Evolutionary conservation across 2,888 invertebrate genomes (phyloP).

Genomic region (Enoplolaimus lenunculus): DNA sequence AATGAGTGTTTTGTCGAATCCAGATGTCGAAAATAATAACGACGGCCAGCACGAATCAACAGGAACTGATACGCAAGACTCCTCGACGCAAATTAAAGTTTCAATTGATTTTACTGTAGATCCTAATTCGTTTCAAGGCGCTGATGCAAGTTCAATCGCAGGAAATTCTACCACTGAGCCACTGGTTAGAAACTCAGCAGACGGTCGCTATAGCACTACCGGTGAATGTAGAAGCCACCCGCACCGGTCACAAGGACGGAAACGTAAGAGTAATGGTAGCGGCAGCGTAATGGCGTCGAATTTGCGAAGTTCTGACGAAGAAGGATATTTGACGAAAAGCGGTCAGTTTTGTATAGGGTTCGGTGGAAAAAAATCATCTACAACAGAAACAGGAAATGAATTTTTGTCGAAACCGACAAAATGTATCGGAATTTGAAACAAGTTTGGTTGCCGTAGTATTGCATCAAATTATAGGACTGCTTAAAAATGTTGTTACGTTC

Average conservation of each 20-base stretch:
- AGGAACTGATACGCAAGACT: neutral
- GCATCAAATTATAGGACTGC: no score
- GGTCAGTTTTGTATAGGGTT: neutral
- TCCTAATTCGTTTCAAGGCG: neutral
- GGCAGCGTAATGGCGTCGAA: no score
- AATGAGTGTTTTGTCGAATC: conserved; percentile 4
- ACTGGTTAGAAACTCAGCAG: no score
- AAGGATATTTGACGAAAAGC: neutral
- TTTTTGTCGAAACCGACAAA: no score
- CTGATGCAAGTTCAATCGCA: neutral
- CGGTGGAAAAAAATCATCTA: no score
- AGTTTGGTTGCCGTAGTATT: no score
- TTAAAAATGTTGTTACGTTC: no score
- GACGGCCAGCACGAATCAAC: neutral
- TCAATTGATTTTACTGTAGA: neutral
- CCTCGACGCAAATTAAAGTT: neutral
- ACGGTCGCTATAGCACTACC: no score
- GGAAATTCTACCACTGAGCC: neutral
- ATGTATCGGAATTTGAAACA: no score
- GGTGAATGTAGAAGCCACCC: no score
- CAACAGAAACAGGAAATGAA: no score
- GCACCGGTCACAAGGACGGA: neutral
- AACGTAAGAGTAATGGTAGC: neutral
- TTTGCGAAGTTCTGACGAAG: neutral
- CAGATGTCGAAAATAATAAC: neutral